Base-by-base conservation (phyloP, 1,140 invertebrate species). In the Scaptodrosophila lebanonensis region DNA sequence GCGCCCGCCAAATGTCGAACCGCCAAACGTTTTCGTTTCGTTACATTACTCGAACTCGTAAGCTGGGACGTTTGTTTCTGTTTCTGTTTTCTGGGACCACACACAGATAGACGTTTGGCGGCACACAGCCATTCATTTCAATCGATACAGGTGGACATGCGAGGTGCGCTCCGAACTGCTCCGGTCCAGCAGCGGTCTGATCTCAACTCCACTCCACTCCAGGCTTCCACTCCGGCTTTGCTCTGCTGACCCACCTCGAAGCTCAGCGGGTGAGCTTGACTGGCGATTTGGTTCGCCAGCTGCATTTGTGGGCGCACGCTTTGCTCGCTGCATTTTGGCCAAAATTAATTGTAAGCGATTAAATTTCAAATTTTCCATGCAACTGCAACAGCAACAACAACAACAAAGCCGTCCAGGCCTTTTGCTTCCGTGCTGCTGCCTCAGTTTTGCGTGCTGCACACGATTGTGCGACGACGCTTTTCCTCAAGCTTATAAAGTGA, bases 331-430 rank as follows among this genome's bases (percentile, higher is more conserved):
- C 70, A 70, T 75, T 82, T 82, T 57, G 57, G 57, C 57, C 47
- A 83, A n/a, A 82, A 82, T 82, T 82, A 82, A 82, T 82, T 82
- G 75, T 76, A 27, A 75, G 75, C 75, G 75, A 82, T 82, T 82
- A 82, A 82, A 82, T 82, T 82, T 82, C 75, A 82, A 82, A 82
- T 82, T 82, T 82, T 82, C 75, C 75, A 82, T 82, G 75, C 73
- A 66, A 54, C 67, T 35, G 36, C 71, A 67, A 32, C 44, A 39
- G 44, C 16, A 30, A 36, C 40, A 30, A 18, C 22, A 53, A 48
- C 11, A 44, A 18, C 27, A 29, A 17, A 30, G 17, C 20, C 32
- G 18, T 16, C n/a, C 7, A 38, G 20, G 57, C 44, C 58, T 66
- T 64, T 75, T 62, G 71, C 66, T 76, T 76, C 71, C 71, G 71